These are phyloP conservation scores for Pterophyllum scalare DNA, from an alignment of 2,113 vertebrate species.

Conservation along the genomic window DNA sequence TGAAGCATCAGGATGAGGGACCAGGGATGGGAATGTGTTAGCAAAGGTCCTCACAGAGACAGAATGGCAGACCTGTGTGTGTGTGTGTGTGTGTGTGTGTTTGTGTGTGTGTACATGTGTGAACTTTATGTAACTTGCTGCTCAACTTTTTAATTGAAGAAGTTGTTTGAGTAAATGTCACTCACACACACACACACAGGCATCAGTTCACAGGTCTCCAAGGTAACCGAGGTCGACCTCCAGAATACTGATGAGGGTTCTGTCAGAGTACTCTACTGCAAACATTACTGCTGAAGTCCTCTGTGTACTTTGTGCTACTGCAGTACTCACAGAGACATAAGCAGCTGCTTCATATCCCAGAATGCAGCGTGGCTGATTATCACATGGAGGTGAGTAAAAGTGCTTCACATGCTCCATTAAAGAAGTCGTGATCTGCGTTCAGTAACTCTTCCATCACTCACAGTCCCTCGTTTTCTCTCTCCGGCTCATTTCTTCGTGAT, in stretches of 20 bases:
- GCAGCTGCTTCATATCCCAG: not conserved
- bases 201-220: slow-evolving; percentile 47
- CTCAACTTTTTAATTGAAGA: slow-evolving; percentile 36
- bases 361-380: not conserved
- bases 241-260: slow-evolving; percentile 51
- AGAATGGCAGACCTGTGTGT: too few relatives aligned
- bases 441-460: not conserved
- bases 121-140: slow-evolving; percentile 3
- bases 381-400: fast-evolving
- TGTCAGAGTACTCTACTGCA: not conserved
- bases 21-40: not conserved
- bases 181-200: slow-evolving; percentile 15
- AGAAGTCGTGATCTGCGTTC: too few relatives aligned
- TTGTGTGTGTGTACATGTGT: not conserved
- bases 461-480: not conserved
- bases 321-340: not conserved
- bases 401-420: too few relatives aligned
- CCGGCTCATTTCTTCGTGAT: not conserved
- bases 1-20: not conserved
- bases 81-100: not conserved
- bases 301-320: not conserved
- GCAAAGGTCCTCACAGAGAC: not conserved
- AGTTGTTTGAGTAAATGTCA: slow-evolving; percentile 10
- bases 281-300: not conserved
- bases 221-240: slow-evolving; percentile 34